Percentiles rank a stretch among this genome's conserved stretches.
Conservation (phyloP, 1,140 invertebrate genomes). For the Triops longicaudatus region DNA sequence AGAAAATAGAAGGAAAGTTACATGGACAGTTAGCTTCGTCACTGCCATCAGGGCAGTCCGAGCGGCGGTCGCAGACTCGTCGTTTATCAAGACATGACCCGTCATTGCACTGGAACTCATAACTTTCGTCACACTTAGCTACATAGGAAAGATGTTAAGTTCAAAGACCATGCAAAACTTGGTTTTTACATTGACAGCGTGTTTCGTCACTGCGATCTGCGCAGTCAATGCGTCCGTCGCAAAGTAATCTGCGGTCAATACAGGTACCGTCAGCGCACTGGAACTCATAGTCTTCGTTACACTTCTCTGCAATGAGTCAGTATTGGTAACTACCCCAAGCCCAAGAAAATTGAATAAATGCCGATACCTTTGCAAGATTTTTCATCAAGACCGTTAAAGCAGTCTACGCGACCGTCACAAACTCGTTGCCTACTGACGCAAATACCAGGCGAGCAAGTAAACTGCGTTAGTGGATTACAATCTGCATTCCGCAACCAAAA, state of each 20-base stretch:
- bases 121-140: slow-evolving; percentile 22
- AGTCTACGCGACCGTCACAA: slow-evolving; percentile 35
- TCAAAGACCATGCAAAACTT: slow-evolving; percentile 14
- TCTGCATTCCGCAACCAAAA: not conserved
- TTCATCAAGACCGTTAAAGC: slow-evolving; percentile 34
- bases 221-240: slow-evolving; percentile 68
- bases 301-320: slow-evolving; percentile 30
- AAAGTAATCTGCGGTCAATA: slow-evolving; percentile 31
- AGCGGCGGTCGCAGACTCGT: slow-evolving; percentile 62
- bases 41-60: slow-evolving; percentile 67
- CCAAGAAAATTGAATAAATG: not conserved
- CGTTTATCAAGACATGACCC: slow-evolving; percentile 60
- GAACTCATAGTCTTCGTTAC: slow-evolving; percentile 18
- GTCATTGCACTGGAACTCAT: slow-evolving; percentile 59
- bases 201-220: slow-evolving; percentile 80
- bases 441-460: slow-evolving; percentile 30
- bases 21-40: slow-evolving; percentile 49
- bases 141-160: not conserved
- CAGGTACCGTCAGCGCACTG: slow-evolving; percentile 29
- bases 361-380: slow-evolving; percentile 31
- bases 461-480: slow-evolving; percentile 23
- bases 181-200: slow-evolving; percentile 46
- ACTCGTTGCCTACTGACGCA: slow-evolving; percentile 17
- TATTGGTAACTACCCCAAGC: slow-evolving; percentile 31
- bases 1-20: slow-evolving; percentile 18